Conservation (phyloP, 2,797 vertebrate genomes). For the Chelidonichthys spinosus region DNA sequence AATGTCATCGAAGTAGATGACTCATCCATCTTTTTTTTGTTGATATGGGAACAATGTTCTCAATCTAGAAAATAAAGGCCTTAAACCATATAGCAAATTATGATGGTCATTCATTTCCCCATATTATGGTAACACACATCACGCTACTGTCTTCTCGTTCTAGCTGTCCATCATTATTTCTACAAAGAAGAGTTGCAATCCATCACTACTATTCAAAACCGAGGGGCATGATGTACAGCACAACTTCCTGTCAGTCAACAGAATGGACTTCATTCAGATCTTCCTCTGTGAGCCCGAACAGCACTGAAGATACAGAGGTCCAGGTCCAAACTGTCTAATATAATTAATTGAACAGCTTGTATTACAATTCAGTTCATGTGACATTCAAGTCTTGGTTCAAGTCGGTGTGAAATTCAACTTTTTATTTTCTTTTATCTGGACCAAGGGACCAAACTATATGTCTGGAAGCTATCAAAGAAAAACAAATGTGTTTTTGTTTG, state of each 20-base stretch:
- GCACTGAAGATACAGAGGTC: not conserved
- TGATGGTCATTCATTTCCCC: not conserved
- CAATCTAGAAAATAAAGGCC: conserved; percentile 6
- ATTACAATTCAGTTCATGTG: not conserved
- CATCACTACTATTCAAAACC: not conserved
- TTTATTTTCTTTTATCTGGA: not conserved
- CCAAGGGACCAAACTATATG: conserved; percentile 1
- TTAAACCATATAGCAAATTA: conserved; percentile 1
- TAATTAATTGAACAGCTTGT: not conserved
- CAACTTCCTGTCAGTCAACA: conserved; percentile 20
- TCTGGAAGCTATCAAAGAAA: not conserved
- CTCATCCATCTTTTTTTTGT: not conserved
- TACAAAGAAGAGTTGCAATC: not conserved
- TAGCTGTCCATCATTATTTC: not conserved
- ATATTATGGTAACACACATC: not conserved
- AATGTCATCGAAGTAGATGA: not conserved
- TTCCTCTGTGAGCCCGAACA: not conserved
- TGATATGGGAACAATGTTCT: conserved; percentile 5
- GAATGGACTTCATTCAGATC: not conserved
- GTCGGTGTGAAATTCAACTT: not conserved
- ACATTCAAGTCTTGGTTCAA: not conserved
- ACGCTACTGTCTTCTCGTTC: not conserved
- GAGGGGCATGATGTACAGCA: not conserved
- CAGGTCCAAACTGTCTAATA: not conserved
- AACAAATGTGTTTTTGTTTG: not conserved